Conservation (phyloP, 1,140 invertebrate species). For the Chelonus insularis region DNA sequence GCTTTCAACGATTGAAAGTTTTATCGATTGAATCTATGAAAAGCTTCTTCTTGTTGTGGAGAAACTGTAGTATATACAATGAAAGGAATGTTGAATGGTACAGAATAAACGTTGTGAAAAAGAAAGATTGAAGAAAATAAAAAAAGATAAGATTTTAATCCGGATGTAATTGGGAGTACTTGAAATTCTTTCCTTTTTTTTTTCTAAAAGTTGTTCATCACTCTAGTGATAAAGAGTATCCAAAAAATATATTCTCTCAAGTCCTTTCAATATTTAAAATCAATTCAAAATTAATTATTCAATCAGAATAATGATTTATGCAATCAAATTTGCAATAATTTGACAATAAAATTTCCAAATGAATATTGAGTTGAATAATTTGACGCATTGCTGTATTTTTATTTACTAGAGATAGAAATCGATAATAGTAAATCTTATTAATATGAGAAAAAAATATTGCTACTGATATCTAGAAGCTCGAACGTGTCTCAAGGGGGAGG, state of each 20-base stretch:
- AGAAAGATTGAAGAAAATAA: background rate
- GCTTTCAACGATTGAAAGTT: background rate
- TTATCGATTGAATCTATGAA: slow-evolving; percentile 15
- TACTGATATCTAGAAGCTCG: background rate
- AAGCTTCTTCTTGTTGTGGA: slow-evolving; percentile 1
- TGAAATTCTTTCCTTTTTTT: slow-evolving; percentile 11
- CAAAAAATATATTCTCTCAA: no score
- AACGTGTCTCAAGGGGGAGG: background rate
- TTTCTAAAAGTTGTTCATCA: background rate
- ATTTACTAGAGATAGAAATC: background rate
- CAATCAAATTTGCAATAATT: no score
- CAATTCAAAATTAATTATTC: no score
- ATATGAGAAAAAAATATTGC: background rate
- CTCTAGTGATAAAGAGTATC: background rate
- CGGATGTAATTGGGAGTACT: slow-evolving; percentile 32
- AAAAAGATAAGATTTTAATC: slow-evolving; percentile 27
- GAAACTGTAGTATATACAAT: background rate
- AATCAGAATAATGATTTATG: no score
- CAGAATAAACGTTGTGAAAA: background rate
- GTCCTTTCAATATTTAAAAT: no score
- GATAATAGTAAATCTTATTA: slow-evolving; percentile 3
- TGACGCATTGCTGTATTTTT: slow-evolving; percentile 4
- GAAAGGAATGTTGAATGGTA: background rate
- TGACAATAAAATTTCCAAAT: no score
- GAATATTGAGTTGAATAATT: background rate